Conservation (phyloP, 2,888 invertebrate species). For the Pantelozetes paolii region DNA sequence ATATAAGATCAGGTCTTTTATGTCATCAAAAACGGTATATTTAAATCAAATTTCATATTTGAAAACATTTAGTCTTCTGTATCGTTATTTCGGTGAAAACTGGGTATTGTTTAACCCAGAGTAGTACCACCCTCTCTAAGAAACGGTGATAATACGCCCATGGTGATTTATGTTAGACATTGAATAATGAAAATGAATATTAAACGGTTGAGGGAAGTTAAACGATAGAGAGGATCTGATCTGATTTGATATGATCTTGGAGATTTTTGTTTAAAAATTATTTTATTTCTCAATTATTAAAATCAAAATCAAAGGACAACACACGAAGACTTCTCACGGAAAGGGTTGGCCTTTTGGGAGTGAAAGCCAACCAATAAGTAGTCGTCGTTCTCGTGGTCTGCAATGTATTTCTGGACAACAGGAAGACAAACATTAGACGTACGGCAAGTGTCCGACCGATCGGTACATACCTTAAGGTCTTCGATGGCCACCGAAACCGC, state of each 20-base stretch:
- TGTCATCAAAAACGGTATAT: no score
- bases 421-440: not conserved
- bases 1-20: no score
- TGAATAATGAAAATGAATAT: not conserved
- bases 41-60: not conserved
- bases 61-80: not conserved
- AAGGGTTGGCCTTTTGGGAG: constrained; percentile 90
- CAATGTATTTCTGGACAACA: constrained; percentile 65
- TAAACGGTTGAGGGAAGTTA: no score
- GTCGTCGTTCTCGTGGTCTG: constrained; percentile 87
- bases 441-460: not conserved
- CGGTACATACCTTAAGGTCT: constrained; percentile 65
- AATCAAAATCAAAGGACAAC: constrained; percentile 59
- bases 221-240: no score
- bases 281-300: no score
- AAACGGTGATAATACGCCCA: not conserved
- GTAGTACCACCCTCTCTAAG: not conserved
- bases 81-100: not conserved
- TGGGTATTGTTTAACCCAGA: not conserved
- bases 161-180: not conserved
- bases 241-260: no score
- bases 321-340: constrained; percentile 87
- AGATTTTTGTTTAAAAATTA: no score
- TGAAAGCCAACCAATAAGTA: constrained; percentile 88
- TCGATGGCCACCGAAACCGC: constrained; percentile 84